Evolutionary conservation across 2,797 vertebrate species (phyloP), one percentile per base, ranked within the genome.

Genomic region (Philypnodon macrostomus): DNA sequence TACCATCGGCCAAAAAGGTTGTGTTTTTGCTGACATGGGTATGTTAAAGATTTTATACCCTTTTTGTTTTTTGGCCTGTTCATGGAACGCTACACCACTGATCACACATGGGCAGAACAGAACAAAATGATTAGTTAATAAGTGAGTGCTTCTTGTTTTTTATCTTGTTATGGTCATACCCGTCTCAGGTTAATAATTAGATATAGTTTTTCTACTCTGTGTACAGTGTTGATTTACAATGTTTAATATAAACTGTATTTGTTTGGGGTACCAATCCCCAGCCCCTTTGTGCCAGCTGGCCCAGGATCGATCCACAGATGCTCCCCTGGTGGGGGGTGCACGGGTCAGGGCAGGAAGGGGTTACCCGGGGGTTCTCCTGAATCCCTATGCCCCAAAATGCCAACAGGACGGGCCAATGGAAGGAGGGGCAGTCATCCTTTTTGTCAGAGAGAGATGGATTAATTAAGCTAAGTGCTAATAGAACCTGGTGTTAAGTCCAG

Each of bases 261-360:
- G 8, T 53, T 26, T 56, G 23, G 58, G 34, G 74, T 47, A 61
- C 61, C 68, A 45, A 56, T 63, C 60, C 74, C 71, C 61, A 62
- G 53, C 49, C 53, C 51, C 61, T 70, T 40, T 50, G 58, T 81
- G 79, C 83, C 89, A 91, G 89, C 87, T 91, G 90, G 86, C 75
- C 74, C 56, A 11, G 33, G 66, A 90, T 90, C 77, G 87, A 90
- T 89, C 71, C 87, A 89, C 88, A 90, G 86, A 88, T 88, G 88
- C 84, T 85, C 77, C 83, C 83, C 81, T 77, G 77, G 84, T 81
- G 72, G 87, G n/a, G 88, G 84, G 85, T 80, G 71, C 76, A 84
- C 72, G 82, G 88, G 85, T 88, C 81, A 86, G 66, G 81, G 62
- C 81, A 74, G 75, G 70, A 80, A 74, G 81, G 84, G 76, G 85